These are phyloP conservation scores for Stictonetta naevosa DNA, from an alignment of 2,113 vertebrate species.

Conservation along the genomic window DNA sequence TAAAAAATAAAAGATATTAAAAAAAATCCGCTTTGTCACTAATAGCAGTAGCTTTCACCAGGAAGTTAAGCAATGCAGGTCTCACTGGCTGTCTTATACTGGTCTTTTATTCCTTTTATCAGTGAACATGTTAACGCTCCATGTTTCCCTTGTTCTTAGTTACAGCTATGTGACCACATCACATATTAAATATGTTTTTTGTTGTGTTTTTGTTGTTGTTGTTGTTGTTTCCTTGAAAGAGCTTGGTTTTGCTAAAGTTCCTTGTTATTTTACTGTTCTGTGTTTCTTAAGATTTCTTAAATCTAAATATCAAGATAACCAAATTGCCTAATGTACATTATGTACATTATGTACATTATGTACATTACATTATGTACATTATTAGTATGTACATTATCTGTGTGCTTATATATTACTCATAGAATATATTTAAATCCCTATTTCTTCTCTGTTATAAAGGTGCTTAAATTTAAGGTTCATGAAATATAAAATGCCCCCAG, in stretches of 20 bases:
- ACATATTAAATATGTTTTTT: neutral
- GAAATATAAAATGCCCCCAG: neutral
- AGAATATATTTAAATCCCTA: neutral
- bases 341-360: no score
- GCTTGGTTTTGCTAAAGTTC: neutral
- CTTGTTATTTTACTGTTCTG: neutral
- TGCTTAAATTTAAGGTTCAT: neutral
- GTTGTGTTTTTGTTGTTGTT: neutral
- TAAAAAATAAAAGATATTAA: neutral
- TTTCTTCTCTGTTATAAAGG: neutral
- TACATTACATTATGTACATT: no score
- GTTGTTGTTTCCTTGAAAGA: neutral
- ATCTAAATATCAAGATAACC: neutral
- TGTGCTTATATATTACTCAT: neutral
- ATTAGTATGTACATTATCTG: neutral
- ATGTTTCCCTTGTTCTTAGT: neutral
- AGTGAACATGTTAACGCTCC: neutral
- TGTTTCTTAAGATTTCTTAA: neutral
- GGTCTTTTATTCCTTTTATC: neutral
- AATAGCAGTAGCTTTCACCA: neutral
- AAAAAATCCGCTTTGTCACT: neutral
- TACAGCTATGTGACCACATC: neutral
- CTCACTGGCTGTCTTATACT: neutral
- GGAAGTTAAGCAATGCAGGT: neutral
- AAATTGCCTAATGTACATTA: no score